phyloP scores from a whole-genome alignment of 2,888 invertebrate species.

The Latrodectus elegans region DNA sequence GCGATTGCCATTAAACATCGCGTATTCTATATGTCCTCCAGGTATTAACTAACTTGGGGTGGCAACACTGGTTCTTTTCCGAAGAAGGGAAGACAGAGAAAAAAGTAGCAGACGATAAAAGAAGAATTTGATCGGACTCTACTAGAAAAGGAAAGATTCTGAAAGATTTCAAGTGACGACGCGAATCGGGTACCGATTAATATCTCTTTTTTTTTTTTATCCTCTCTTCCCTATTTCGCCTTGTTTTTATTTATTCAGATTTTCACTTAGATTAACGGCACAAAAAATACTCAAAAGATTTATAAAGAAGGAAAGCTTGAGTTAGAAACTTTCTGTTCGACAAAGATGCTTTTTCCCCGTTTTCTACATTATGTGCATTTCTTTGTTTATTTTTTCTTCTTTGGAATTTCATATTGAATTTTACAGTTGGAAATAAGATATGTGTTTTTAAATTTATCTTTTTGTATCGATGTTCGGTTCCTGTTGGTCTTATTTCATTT shows the following conservation, averaged over 20 bases:
- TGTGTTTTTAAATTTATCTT: too few relatives aligned
- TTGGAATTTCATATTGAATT: too few relatives aligned
- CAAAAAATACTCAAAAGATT: background rate
- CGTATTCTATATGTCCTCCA: conserved; percentile 39
- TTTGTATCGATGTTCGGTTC: too few relatives aligned
- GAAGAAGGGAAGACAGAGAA: background rate
- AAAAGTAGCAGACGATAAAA: background rate
- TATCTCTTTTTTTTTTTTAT: conserved; percentile 27
- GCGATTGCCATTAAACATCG: conserved; percentile 29
- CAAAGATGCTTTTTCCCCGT: too few relatives aligned
- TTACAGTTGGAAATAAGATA: too few relatives aligned
- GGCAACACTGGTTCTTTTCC: background rate
- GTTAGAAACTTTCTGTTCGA: too few relatives aligned
- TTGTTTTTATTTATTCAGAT: conserved; percentile 55
- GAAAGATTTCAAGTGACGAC: conserved; percentile 12
- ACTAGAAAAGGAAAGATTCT: conserved; percentile 4
- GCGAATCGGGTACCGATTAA: conserved; percentile 24
- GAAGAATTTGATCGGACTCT: background rate
- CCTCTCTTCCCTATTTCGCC: background rate
- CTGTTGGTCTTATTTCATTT: too few relatives aligned
- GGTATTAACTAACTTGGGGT: conserved; percentile 52
- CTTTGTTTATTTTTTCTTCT: too few relatives aligned
- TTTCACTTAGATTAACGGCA: conserved; percentile 39
- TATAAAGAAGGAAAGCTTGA: background rate
- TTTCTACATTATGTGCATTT: too few relatives aligned